These are phyloP conservation scores for Hypomecis atomaria DNA, from an alignment of 2,888 invertebrate species.

Conservation along the genomic window DNA sequence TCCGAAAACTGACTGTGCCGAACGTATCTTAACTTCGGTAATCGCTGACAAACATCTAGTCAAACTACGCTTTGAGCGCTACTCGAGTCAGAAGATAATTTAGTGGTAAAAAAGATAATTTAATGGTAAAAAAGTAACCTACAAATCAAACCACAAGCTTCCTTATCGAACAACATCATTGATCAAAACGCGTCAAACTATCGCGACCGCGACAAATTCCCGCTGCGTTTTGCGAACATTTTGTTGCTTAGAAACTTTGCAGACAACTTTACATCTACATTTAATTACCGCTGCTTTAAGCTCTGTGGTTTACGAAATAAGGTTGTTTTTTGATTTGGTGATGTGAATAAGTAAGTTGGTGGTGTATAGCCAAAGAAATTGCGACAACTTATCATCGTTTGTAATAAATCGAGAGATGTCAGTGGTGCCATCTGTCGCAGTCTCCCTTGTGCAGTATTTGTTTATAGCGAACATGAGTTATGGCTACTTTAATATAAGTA, in stretches of 20 bases:
- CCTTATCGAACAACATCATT: conserved; percentile 33
- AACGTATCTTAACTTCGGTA: too few species aligned
- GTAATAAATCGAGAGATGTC: conserved; percentile 52
- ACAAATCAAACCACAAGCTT: conserved; percentile 7
- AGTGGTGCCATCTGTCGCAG: conserved; percentile 52
- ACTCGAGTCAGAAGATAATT: too few species aligned
- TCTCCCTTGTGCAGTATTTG: conserved; percentile 52
- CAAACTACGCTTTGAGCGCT: too few species aligned
- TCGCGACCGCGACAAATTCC: conserved; percentile 43
- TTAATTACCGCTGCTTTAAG: not conserved
- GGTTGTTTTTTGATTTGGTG: conserved; percentile 2
- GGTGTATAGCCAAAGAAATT: conserved; percentile 50
- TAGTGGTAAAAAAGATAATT: too few species aligned
- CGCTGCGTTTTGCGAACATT: conserved; percentile 42
- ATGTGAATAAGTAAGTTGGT: conserved; percentile 28
- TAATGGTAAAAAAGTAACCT: not conserved
- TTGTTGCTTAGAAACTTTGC: conserved; percentile 33
- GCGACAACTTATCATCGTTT: conserved; percentile 53
- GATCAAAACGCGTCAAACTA: conserved; percentile 39
- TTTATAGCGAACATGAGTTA: conserved; percentile 42
- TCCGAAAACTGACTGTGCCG: too few species aligned
- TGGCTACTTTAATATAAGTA: conserved; percentile 14
- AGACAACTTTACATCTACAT: conserved; percentile 11
- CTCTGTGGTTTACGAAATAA: conserved; percentile 4
- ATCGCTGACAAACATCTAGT: too few species aligned